Evolutionary conservation across 2,113 vertebrate species (phyloP).

Genomic region (Austrofundulus limnaeus): DNA sequence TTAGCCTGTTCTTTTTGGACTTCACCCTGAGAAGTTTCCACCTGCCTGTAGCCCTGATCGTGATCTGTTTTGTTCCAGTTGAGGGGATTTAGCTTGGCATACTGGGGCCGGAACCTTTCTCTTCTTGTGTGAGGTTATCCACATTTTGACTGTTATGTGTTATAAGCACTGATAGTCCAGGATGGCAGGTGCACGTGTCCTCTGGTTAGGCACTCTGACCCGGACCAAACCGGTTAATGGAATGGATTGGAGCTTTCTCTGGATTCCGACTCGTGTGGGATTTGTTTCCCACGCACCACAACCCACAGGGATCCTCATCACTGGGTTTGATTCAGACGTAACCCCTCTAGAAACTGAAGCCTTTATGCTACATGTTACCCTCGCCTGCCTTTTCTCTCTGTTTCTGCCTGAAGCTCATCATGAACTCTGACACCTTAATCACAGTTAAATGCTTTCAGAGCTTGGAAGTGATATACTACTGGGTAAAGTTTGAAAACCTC

Average conservation of each 20-base stretch:
- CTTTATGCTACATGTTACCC: constrained; percentile 50
- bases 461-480: constrained; percentile 49
- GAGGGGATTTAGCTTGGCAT: constrained; percentile 59
- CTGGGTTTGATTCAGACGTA: constrained; percentile 39
- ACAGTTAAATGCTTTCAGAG: constrained; percentile 74
- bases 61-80: constrained; percentile 73
- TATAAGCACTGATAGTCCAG: constrained; percentile 44
- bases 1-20: constrained; percentile 55
- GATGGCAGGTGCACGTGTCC: constrained; percentile 39
- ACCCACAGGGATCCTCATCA: constrained; percentile 54
- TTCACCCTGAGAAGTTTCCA: constrained; percentile 65
- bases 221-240: constrained; percentile 57
- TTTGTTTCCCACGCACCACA: constrained; percentile 44
- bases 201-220: constrained; percentile 60
- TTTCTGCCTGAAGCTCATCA: constrained; percentile 63
- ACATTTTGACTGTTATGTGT: constrained; percentile 58
- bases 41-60: constrained; percentile 42
- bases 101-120: constrained; percentile 59
- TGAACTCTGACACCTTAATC: constrained; percentile 78
- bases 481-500: constrained; percentile 63
- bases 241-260: constrained; percentile 42
- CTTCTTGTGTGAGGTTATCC: constrained; percentile 70
- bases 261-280: constrained; percentile 43
- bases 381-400: constrained; percentile 46
- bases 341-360: constrained; percentile 37